Evolutionary conservation across 2,888 invertebrate genomes (phyloP).

Genomic region (Actias luna): DNA sequence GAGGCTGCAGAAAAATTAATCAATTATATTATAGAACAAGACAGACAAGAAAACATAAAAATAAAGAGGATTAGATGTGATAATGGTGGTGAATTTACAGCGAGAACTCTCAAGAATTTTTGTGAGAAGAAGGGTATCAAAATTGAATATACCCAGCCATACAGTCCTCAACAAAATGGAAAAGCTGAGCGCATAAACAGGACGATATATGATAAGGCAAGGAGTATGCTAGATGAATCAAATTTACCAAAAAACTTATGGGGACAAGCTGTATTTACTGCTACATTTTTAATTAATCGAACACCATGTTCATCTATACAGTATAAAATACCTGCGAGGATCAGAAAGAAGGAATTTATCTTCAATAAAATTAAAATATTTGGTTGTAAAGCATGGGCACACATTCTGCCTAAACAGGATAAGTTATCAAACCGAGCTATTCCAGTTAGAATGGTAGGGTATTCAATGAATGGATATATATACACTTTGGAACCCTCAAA

Average conservation of each 20-base stretch:
- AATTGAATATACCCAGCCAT: background rate
- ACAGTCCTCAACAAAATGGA: background rate
- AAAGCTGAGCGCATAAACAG: background rate
- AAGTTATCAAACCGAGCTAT: background rate
- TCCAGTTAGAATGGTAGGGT: background rate
- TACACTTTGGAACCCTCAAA: background rate
- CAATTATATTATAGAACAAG: background rate
- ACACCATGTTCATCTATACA: background rate
- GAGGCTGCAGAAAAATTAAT: background rate
- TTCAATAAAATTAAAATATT: background rate
- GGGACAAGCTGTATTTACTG: background rate
- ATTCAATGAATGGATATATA: background rate
- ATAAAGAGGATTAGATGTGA: background rate
- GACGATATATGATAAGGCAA: background rate
- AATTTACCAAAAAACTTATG: background rate
- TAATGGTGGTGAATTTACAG: background rate
- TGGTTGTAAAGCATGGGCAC: background rate
- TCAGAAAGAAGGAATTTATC: background rate
- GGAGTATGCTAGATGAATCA: background rate
- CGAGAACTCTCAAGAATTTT: background rate
- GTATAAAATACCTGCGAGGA: background rate
- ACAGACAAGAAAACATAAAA: background rate
- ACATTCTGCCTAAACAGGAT: background rate
- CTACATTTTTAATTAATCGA: background rate
- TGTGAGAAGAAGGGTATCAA: background rate